Evolutionary conservation across 2,797 vertebrate species (phyloP).

Genomic region (Gymnoscopelus microlampas): DNA sequence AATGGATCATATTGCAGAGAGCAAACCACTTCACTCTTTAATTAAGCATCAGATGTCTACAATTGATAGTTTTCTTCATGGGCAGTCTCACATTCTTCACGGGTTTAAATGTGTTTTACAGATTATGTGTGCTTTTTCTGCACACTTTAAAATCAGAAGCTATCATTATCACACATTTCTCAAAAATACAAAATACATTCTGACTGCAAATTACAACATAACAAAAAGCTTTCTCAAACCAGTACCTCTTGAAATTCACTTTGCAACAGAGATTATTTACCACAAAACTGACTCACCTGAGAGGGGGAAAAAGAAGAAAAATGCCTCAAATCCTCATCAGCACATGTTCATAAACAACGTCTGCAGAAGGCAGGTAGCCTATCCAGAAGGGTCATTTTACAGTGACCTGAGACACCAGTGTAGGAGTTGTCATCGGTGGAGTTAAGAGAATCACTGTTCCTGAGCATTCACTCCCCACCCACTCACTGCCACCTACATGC

Average conservation of each 20-base stretch:
- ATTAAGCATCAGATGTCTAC: no score
- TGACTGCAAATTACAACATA: no score
- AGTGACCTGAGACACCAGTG: not conserved
- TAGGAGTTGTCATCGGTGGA: slow-evolving; percentile 16
- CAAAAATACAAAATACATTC: no score
- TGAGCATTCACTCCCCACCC: slow-evolving; percentile 41
- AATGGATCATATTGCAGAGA: not conserved
- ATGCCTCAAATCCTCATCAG: slow-evolving; percentile 1
- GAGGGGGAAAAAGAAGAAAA: not conserved
- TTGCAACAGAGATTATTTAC: not conserved
- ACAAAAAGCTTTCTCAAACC: not conserved
- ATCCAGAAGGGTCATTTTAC: slow-evolving; percentile 1
- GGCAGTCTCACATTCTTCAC: no score
- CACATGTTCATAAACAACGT: slow-evolving; percentile 12
- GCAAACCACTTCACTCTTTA: not conserved
- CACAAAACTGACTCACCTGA: slow-evolving; percentile 30
- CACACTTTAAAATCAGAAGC: not conserved
- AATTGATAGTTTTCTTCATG: not conserved
- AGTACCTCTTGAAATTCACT: not conserved
- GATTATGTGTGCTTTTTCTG: not conserved
- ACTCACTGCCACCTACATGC: slow-evolving; percentile 36
- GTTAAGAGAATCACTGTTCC: slow-evolving; percentile 31
- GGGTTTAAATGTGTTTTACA: not conserved
- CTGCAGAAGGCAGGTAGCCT: not conserved
- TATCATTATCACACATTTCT: not conserved